Conservation (phyloP, 2,113 vertebrate species). For the Phoxinus phoxinus region DNA sequence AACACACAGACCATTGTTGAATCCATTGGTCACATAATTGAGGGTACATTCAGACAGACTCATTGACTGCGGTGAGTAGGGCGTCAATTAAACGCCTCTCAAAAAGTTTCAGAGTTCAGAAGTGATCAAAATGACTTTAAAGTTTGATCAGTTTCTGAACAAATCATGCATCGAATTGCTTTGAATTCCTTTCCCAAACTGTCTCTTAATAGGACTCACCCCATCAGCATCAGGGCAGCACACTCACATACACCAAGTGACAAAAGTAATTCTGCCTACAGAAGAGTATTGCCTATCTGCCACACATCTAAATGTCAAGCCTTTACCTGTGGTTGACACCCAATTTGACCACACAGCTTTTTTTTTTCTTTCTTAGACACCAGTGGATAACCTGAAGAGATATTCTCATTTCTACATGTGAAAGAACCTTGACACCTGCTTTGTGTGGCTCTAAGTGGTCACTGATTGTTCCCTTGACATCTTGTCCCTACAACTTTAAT, state of each 20-base stretch:
- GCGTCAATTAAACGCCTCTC: background rate
- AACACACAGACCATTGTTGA: constrained; percentile 15
- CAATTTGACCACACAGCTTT: constrained; percentile 46
- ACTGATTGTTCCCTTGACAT: constrained; percentile 56
- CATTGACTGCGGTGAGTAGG: background rate
- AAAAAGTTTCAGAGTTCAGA: background rate
- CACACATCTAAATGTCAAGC: constrained; percentile 35
- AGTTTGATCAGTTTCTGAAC: constrained; percentile 43
- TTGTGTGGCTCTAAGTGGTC: constrained; percentile 50
- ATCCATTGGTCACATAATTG: background rate
- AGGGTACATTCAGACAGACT: background rate
- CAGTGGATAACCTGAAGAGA: constrained; percentile 41
- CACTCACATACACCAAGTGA: constrained; percentile 49
- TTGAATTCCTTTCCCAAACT: constrained; percentile 39
- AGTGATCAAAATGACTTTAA: constrained; percentile 28
- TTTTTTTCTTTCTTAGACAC: constrained; percentile 14
- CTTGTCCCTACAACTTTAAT: constrained; percentile 52
- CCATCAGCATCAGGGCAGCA: constrained; percentile 41
- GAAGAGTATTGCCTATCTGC: constrained; percentile 13
- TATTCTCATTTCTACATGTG: constrained; percentile 58
- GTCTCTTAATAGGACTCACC: constrained; percentile 40
- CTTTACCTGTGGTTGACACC: constrained; percentile 36
- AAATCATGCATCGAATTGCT: background rate
- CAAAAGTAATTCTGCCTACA: constrained; percentile 46
- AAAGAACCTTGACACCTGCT: constrained; percentile 46